Evolutionary conservation across 2,888 invertebrate genomes (phyloP).

Genomic region (Caenorhabditis sp.): DNA sequence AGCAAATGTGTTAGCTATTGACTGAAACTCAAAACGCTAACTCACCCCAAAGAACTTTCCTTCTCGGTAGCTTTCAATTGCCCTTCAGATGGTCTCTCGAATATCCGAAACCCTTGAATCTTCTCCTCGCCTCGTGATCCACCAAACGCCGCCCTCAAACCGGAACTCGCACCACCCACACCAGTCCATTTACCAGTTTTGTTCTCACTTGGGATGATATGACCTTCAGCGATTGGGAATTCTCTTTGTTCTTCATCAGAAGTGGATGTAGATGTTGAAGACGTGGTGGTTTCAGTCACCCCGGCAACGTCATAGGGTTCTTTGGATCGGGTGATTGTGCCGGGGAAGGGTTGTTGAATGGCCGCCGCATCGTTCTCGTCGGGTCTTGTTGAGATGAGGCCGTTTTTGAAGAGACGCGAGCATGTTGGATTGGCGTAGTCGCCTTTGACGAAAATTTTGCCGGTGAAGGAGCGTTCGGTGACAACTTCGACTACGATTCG

Average conservation of each 20-base stretch:
- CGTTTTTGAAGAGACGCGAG: slow-evolving; percentile 27
- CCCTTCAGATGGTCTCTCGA: not conserved
- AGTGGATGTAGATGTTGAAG: too few relatives aligned
- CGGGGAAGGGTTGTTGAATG: slow-evolving; percentile 11
- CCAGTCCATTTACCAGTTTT: slow-evolving; percentile 13
- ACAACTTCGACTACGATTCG: slow-evolving; percentile 60
- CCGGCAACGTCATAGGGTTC: slow-evolving; percentile 14
- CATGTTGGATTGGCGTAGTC: slow-evolving; percentile 61
- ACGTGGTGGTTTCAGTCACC: not conserved
- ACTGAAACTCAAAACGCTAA: too few relatives aligned
- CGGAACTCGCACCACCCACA: slow-evolving; percentile 24
- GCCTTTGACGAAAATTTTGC: slow-evolving; percentile 67
- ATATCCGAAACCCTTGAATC: slow-evolving; percentile 14
- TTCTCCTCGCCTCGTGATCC: slow-evolving; percentile 22
- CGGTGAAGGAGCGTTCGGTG: slow-evolving; percentile 59
- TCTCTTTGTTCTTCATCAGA: too few relatives aligned
- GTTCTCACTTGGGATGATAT: not conserved
- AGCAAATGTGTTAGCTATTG: too few relatives aligned
- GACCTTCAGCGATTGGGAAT: not conserved
- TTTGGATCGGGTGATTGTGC: slow-evolving; percentile 27
- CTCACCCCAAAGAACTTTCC: too few relatives aligned
- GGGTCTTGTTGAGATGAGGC: not conserved
- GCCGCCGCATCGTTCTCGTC: not conserved
- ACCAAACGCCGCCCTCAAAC: slow-evolving; percentile 22
- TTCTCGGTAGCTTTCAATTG: not conserved